Conservation (phyloP, 1,140 invertebrate species). For the Pseudomyrmex gracilis region DNA sequence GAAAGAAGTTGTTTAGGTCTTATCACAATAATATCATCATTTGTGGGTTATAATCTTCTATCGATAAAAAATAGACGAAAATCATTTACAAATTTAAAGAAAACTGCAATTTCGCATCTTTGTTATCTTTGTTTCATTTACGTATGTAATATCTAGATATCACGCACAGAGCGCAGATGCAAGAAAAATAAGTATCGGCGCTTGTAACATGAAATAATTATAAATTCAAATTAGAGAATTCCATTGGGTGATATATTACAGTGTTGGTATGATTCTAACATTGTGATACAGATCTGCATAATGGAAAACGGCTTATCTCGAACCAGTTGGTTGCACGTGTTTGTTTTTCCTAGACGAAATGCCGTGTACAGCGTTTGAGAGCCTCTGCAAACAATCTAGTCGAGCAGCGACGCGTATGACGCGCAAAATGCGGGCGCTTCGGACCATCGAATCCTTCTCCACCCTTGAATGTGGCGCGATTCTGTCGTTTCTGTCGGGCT, state of each 20-base stretch:
- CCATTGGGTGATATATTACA: not conserved
- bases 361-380: conserved; percentile 79
- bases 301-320: conserved; percentile 50
- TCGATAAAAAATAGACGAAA: not conserved
- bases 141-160: not conserved
- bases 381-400: conserved; percentile 86
- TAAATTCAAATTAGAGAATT: not conserved
- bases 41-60: not conserved
- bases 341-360: conserved; percentile 61
- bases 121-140: not conserved
- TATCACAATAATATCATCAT: not conserved
- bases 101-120: not conserved
- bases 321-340: conserved; percentile 43
- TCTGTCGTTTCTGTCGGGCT: conserved; percentile 37
- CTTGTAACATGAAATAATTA: conserved; percentile 3
- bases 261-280: not conserved
- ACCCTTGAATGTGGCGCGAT: conserved; percentile 63
- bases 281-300: conserved; percentile 19
- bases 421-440: conserved; percentile 85
- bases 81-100: not conserved
- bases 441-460: conserved; percentile 80
- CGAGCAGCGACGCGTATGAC: conserved; percentile 85
- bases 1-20: not conserved
- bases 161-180: not conserved
- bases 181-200: not conserved